Conservation (phyloP, 2,888 invertebrate genomes). For the Apomyelois bistriatella region DNA sequence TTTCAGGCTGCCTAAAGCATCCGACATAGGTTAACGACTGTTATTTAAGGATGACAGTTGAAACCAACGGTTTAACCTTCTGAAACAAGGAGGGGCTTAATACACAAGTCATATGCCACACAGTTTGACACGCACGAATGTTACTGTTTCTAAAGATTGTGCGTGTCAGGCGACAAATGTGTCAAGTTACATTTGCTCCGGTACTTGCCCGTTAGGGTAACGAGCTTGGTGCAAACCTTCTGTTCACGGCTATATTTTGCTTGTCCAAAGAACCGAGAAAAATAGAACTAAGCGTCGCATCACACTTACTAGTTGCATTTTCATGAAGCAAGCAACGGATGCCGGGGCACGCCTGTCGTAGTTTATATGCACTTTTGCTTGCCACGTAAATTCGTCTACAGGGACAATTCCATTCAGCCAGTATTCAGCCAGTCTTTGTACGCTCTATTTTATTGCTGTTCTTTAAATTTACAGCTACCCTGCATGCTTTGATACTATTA, state of each 20-base stretch:
- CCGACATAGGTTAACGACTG: too few relatives aligned
- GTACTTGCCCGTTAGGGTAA: too few relatives aligned
- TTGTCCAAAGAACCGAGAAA: neutral
- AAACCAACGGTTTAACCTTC: too few relatives aligned
- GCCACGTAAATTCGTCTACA: constrained; percentile 10
- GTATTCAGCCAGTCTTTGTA: constrained; percentile 9
- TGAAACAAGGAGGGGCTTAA: too few relatives aligned
- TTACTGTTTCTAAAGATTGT: too few relatives aligned
- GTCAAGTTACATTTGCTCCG: too few relatives aligned
- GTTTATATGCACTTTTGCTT: constrained; percentile 13
- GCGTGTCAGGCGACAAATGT: too few relatives aligned
- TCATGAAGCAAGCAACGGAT: constrained; percentile 8
- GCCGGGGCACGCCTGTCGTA: constrained; percentile 5
- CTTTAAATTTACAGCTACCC: neutral
- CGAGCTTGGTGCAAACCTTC: neutral
- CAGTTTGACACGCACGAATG: too few relatives aligned
- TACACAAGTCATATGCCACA: too few relatives aligned
- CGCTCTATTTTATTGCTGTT: neutral
- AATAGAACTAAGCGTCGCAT: constrained; percentile 5
- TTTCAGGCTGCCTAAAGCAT: too few relatives aligned
- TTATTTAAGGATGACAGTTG: too few relatives aligned
- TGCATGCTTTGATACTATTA: neutral
- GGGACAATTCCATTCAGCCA: constrained; percentile 7
- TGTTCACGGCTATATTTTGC: neutral
- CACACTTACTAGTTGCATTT: constrained; percentile 10